These are phyloP conservation scores for Pangasius djambal DNA, from an alignment of 2,797 vertebrate genomes.

Conservation along the genomic window DNA sequence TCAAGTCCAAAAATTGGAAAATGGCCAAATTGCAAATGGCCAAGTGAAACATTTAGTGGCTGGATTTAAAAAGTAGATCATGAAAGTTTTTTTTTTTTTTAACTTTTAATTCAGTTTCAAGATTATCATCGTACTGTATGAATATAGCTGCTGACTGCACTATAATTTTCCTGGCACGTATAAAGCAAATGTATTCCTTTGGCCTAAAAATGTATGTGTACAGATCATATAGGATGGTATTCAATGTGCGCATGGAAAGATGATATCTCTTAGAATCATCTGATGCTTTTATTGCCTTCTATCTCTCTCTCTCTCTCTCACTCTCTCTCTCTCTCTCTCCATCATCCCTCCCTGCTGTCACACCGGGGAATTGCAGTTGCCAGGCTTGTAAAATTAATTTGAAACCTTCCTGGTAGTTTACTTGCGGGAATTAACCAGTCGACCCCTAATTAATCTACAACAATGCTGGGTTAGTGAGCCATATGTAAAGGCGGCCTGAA, in stretches of 20 bases:
- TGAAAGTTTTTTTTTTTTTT: no score
- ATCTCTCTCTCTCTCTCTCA: not conserved
- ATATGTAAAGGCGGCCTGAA: constrained; percentile 19
- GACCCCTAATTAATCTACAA: constrained; percentile 50
- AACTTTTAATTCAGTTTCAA: not conserved
- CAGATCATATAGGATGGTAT: not conserved
- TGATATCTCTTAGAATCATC: constrained; percentile 9
- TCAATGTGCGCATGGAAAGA: not conserved
- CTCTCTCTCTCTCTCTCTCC: not conserved
- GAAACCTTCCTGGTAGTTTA: constrained; percentile 38
- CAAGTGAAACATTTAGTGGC: not conserved
- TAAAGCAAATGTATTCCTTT: not conserved
- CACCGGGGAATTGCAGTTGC: constrained; percentile 15
- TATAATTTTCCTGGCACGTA: not conserved
- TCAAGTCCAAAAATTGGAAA: not conserved
- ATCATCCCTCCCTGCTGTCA: constrained; percentile 19
- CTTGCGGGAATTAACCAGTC: constrained; percentile 42
- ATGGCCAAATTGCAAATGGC: not conserved
- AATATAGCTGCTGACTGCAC: not conserved
- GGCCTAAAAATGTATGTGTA: not conserved
- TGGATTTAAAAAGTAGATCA: not conserved
- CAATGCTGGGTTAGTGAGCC: constrained; percentile 49
- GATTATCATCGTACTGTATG: not conserved
- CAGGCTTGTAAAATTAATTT: constrained; percentile 37
- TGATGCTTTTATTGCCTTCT: constrained; percentile 23